These are phyloP conservation scores for Macrotis lagotis DNA, from an alignment of 2,113 vertebrate genomes.

Conservation along the genomic window DNA sequence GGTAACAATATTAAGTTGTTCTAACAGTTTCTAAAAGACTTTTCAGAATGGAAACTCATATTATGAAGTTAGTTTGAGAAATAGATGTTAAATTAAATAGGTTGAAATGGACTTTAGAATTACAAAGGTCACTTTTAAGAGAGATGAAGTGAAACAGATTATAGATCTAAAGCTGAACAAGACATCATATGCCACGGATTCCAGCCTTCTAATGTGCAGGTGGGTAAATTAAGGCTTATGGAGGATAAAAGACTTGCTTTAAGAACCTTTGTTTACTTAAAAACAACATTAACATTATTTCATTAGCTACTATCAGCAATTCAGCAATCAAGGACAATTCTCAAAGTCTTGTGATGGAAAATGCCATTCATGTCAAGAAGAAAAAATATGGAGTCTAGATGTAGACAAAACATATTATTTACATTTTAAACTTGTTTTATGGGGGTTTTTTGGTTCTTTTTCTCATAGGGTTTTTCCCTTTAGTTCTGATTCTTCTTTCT, in stretches of 20 bases:
- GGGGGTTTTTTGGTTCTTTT: too few species aligned
- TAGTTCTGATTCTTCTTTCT: too few species aligned
- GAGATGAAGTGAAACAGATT: neutral
- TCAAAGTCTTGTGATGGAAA: too few species aligned
- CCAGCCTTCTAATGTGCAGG: neutral
- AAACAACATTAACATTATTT: too few species aligned
- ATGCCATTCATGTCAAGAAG: too few species aligned
- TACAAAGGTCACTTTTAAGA: neutral
- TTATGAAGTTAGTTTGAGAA: neutral
- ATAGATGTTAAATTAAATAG: neutral
- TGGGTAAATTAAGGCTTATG: neutral
- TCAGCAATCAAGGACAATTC: too few species aligned
- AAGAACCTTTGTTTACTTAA: too few species aligned
- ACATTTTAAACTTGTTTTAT: too few species aligned
- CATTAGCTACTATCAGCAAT: too few species aligned
- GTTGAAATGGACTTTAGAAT: neutral
- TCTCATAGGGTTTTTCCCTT: too few species aligned
- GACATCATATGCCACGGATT: neutral
- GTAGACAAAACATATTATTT: too few species aligned
- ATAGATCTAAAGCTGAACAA: neutral
- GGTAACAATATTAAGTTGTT: neutral
- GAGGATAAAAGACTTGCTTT: neutral
- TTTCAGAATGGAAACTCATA: slow-evolving; percentile 20
- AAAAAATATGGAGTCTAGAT: too few species aligned
- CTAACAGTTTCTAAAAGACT: neutral